Base-by-base conservation (phyloP, 2,888 invertebrate genomes). In the Stomorhina lunata region DNA sequence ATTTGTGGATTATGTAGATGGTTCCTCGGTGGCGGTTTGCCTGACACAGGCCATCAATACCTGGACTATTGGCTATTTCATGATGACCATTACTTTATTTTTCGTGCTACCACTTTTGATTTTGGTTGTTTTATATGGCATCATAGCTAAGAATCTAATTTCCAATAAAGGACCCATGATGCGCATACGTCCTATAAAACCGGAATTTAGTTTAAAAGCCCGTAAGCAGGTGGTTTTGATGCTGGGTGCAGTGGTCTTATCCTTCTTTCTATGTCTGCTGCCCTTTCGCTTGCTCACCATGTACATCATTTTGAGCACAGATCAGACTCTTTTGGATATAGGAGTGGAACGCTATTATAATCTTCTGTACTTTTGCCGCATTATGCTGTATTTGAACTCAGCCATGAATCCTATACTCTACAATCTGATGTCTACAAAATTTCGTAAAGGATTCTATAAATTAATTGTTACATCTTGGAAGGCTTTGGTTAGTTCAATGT, bases 401-500 rank as follows among this genome's bases (percentile, higher is more conserved):
- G 97, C 97, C 45, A 94, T 97, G 85, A 97, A 98, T 91, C 97
- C 97, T 0, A 95, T 97, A 85, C 92, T 98, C n/a, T 98, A 98
- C 90, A 97, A 97, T 90, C 92, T 97, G 84, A 96, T 97, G 95
- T 97, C 96, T 48, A 96, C 96, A 2, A 97, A 97, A 91, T 98
- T 98, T 89, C 94, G 97, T 2, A 93, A 94, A 73, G 96, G 96
- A 0, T 96, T 96, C 87, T 92, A 94, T 73, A 93, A 93, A 87
- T 92, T 96, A 0, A 95, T 94, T 34, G 85, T 85, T 25, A 81
- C 80, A 37, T 80, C 84, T 3, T 87, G 86, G 55, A 69, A 73
- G 2, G n/a, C 76, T 3, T 57, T 87, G 2, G 32, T 86, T 0
- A 57, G 77, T n/a, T 48, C 87, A 1, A 40, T 88, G 7, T 86